A percentile compares a stretch with the other conserved stretches of the same genome.
phyloP scores from a whole-genome alignment of 2,888 invertebrate species.

The Habrosyne pyritoides region DNA sequence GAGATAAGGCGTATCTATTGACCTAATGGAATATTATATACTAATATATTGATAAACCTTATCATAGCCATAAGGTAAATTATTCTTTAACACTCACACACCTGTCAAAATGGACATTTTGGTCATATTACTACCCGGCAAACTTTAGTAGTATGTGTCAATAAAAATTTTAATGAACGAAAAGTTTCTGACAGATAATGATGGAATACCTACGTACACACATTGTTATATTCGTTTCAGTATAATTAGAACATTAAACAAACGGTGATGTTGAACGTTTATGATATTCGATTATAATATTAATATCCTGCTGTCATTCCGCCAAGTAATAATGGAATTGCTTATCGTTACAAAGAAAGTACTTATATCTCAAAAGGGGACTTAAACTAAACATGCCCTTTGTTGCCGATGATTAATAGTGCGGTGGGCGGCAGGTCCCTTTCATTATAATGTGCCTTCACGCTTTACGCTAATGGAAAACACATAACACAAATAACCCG shows the following conservation, averaged over 20 bases:
- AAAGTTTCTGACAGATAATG: too few species aligned
- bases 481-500: conserved; percentile 38
- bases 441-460: conserved; percentile 39
- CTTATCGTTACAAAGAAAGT: conserved; percentile 38
- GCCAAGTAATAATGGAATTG: conserved; percentile 2
- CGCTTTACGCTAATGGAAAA: conserved; percentile 40
- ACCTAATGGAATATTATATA: too few species aligned
- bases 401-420: conserved; percentile 52
- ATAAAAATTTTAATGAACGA: too few species aligned
- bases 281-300: conserved; percentile 1
- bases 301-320: not conserved
- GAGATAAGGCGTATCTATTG: too few species aligned
- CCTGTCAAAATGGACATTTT: too few species aligned
- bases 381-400: conserved; percentile 44
- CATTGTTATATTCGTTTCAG: too few species aligned
- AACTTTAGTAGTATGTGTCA: too few species aligned
- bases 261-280: not conserved
- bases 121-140: too few species aligned
- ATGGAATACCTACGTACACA: too few species aligned
- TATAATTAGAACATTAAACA: not conserved
- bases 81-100: too few species aligned
- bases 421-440: conserved; percentile 30
- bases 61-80: too few species aligned
- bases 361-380: conserved; percentile 45
- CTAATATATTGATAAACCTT: too few species aligned